Evolutionary conservation across 2,113 vertebrate species (phyloP).

Genomic region (Tetrao urogallus): DNA sequence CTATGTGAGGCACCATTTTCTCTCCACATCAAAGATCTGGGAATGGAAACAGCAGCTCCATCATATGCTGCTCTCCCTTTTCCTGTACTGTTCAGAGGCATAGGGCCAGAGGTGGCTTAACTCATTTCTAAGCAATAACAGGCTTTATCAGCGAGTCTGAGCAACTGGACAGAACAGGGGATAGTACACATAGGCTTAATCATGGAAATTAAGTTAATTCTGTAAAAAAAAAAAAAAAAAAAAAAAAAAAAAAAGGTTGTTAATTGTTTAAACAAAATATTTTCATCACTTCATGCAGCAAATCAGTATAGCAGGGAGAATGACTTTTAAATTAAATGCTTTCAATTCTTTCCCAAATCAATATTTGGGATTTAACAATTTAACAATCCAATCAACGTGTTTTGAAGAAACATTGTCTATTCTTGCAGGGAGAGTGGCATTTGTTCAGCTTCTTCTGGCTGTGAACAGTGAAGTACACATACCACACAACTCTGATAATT

Average conservation of each 20-base stretch:
- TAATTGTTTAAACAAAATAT: background rate
- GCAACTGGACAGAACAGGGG: background rate
- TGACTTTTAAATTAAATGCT: conserved; percentile 20
- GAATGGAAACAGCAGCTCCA: background rate
- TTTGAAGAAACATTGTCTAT: background rate
- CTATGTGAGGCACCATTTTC: background rate
- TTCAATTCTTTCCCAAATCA: background rate
- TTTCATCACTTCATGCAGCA: background rate
- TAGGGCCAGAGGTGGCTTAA: background rate
- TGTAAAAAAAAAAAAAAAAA: conserved; percentile 2
- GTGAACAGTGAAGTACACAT: conserved; percentile 20
- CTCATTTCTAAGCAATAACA: conserved; percentile 2
- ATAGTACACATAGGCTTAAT: background rate
- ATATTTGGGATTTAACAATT: background rate
- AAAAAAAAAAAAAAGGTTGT: background rate
- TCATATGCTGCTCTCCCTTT: background rate
- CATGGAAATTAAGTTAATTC: background rate
- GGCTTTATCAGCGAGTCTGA: conserved; percentile 7
- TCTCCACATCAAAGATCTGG: background rate
- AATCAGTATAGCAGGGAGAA: background rate
- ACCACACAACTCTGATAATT: conserved; percentile 41
- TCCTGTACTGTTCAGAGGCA: background rate
- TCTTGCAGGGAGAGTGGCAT: background rate
- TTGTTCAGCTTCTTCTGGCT: conserved; percentile 6
- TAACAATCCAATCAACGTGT: background rate